Evolutionary conservation across 2,888 invertebrate species (phyloP), one percentile per base, ranked within the genome.

Genomic region (Perizoma affinitatum): DNA sequence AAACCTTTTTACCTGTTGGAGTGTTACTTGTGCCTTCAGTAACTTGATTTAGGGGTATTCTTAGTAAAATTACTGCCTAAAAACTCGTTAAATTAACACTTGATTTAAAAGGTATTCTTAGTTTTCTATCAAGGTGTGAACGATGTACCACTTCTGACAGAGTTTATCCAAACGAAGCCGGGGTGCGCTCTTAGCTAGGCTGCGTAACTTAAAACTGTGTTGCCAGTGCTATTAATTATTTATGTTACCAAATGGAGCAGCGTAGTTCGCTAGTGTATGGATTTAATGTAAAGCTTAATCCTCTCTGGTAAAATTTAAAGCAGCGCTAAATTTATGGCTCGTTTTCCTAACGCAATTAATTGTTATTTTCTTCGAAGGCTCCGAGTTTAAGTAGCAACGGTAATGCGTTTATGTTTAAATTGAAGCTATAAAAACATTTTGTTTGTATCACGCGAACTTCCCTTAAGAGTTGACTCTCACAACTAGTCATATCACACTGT

Each of bases 171-270:
- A 48, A 43, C 42, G 7, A 44, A 47, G 34, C 34, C 43, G 46
- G 47, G 33, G 34, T 5, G 11, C 5, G 3, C 9, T 40, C 10
- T 48, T 56, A 43, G 45, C 45, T 61, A 66, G 61, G 61, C 68
- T 59, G 58, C 59, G 63, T 69, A 66, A 62, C 64, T 56, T 58
- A 66, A 60, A 66, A 60, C 52, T 41, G 65, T 59, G 61, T 65
- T 56, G 68, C 58, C 65, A 66, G 65, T 46, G 58, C 63, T 61
- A 70, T 70, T 70, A 61, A 68, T 70, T 70, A 70, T 68, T 66
- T 70, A 68, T 66, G 65, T 67, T 65, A 66, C 65, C 70, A 67
- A 70, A 68, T 67, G 66, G 68, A 67, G 70, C 62, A 45, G 65
- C 66, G 65, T 57, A 60, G 69, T 70, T 67, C 54, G 62, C 54